These are phyloP conservation scores for Aleiodes leptofemur DNA, from an alignment of 2,888 invertebrate genomes.

Conservation along the genomic window DNA sequence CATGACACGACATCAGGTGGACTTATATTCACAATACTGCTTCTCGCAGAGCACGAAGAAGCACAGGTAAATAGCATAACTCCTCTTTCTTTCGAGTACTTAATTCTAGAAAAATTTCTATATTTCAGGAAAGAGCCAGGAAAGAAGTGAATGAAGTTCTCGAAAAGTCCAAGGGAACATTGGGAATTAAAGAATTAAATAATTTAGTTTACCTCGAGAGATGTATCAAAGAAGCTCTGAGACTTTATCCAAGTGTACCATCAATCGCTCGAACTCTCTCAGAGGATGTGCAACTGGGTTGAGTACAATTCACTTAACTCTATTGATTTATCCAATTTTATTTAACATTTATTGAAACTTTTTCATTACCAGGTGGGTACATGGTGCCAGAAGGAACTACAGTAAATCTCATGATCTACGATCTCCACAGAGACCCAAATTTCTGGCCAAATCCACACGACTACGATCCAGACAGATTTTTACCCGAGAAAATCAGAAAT, in stretches of 20 bases:
- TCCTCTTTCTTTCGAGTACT: too few relatives aligned
- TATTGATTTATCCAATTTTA: too few relatives aligned
- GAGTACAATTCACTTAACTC: constrained; percentile 42
- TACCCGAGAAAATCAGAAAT: constrained; percentile 75
- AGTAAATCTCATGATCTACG: constrained; percentile 76
- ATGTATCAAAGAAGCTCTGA: constrained; percentile 82
- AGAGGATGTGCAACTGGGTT: constrained; percentile 75
- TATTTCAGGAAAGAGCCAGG: constrained; percentile 50
- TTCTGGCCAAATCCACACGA: constrained; percentile 80
- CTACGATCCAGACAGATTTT: constrained; percentile 82
- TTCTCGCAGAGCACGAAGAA: constrained; percentile 76
- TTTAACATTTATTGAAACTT: too few relatives aligned
- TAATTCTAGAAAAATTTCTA: too few relatives aligned
- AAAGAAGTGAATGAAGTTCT: constrained; percentile 70
- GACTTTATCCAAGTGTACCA: constrained; percentile 82
- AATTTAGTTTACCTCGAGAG: constrained; percentile 82
- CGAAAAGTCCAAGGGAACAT: constrained; percentile 76
- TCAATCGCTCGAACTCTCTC: constrained; percentile 79
- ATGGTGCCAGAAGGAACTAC: constrained; percentile 67
- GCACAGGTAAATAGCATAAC: constrained; percentile 63
- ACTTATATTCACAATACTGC: constrained; percentile 76
- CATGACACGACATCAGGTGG: constrained; percentile 81
- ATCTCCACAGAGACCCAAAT: constrained; percentile 80
- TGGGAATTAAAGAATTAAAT: constrained; percentile 78
- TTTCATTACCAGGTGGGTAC: too few relatives aligned